Base-by-base conservation (phyloP, 2,797 vertebrate species). In the Halcyon chelicuti region DNA sequence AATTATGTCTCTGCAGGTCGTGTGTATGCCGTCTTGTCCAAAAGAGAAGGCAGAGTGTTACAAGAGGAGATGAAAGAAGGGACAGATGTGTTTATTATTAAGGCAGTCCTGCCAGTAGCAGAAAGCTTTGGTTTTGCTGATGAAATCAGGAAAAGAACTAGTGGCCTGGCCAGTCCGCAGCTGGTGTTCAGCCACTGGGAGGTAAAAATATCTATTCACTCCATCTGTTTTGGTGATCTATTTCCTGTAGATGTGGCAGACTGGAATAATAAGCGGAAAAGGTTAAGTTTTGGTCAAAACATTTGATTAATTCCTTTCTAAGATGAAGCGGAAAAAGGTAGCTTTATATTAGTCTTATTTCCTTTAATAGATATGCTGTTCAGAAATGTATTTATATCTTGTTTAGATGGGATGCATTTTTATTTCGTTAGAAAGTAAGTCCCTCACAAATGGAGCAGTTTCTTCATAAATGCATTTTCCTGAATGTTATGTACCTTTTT, bases 151-250 rank as follows among this genome's bases (percentile, higher is more conserved):
- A 99, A 99, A 97, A 98, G 98, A 92, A 99, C 99, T 19, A 99
- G 99, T n/a, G 99, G 99, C 76, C 96, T 99, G 97, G 99, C 99
- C 93, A 99, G 99, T 96, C 99, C 99, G 0, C 99, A 99, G 96
- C 98, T 99, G 96, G 98, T 99, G 66, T 99, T 99, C 98, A 99
- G 99, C 98, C 99, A 99, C 96, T 99, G 99, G 99, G 99, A 99
- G 99, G 99, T 99, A 96, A 98, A 72, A 88, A 74, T 75, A 94
- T 90, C 72, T 78, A 22, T 73, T 82, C 20, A 44, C 9, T 80
- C 81, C 93, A 76, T 86, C 82, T 95, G 73, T 23, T 92, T 91
- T 80, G 39, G 58, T 65, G 71, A 22, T 81, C 58, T 67, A 62
- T 94, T 93, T 94, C 79, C 95, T 94, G 23, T 68, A 71, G 75